Base-by-base conservation (phyloP, 2,797 vertebrate genomes). In the Knipowitschia caucasica region DNA sequence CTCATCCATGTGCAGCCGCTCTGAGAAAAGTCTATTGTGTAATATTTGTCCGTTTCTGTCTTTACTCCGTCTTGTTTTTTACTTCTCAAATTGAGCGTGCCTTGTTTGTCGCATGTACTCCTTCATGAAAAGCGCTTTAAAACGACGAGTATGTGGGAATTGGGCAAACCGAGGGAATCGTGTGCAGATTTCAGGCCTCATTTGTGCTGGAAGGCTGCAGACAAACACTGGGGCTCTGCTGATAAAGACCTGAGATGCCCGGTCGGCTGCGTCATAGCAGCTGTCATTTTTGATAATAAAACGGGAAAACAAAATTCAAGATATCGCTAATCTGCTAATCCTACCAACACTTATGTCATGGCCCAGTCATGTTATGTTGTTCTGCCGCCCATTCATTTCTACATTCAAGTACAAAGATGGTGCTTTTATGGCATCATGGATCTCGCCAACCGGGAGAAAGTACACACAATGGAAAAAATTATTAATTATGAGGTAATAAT, bases 1-100 rank as follows among this genome's bases (percentile, higher is more conserved):
- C 52, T 73, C 73, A 73, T 73, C 73, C 77, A 78, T 77, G 71
- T 82, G 68, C 71, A 54, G 58, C 55, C 65, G 33, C 50, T 53
- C 68, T 38, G 52, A 65, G 56, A 76, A n/a, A 76, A 73, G 68
- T 64, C 0, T 44, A 40, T 73, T 73, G 64, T 71, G 54, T 71
- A 58, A 35, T 53, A 23, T 14, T 40, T 53, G n/a, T n/a, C n/a
- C n/a, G n/a, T 64, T 64, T 72, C 44, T 62, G 6, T 5, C 14
- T 25, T 15, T 45, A 50, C 64, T 60, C n/a, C n/a, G n/a, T 72
- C 50, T 60, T 54, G 18, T 39, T 62, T 31, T 57, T 61, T 26
- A 1, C 67, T 52, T 54, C 63, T 47, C 34, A 71, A 71, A 57
- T 11, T 62, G 51, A 71, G 67, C 30, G 76, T 77, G 73, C 79